Base-by-base conservation (phyloP, 2,888 invertebrate species). In the Norana najaformis region DNA sequence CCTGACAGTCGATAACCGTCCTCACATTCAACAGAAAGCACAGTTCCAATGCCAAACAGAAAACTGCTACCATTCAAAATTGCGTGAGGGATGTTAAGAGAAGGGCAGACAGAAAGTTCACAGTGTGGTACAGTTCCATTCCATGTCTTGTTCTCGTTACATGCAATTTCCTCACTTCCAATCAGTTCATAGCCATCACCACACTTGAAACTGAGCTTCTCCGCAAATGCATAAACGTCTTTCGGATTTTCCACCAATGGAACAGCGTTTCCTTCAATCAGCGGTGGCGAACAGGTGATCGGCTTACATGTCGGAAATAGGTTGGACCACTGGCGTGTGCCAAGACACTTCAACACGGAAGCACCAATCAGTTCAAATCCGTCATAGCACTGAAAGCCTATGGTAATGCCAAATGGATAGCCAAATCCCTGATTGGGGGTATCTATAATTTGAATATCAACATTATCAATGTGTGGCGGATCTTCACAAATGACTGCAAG, bases 261-360 rank as follows among this genome's bases (percentile, higher is more conserved):
- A 37, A 88, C 39, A 3, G 38, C 35, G 14, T 35, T 82, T n/a
- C 82, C 90, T 82, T 88, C 90, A 6, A 89, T 88, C 83, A 82
- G 35, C 14, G 90, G 91, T 11, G 47, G 69, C 1, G 83, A 88
- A 89, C 92, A 92, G 34, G 47, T 83, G 30, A 89, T 83, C 23
- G n/a, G 37, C 37, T 88, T 91, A 91, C 95, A 95, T 11, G 91
- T 91, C 14, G 95, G 94, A 35, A 93, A 91, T 0, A 90, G 91
- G 11, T 92, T 93, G 82, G 94, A 93, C 95, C 95, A 95, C 1
- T 92, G 82, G 0, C 92, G 93, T 88, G 93, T 92, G 5, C 91
- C 91, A 34, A 91, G 89, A 91, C 94, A 94, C 30, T 69, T 89
- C 5, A 91, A 35, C n/a, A 39, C 47, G 30, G 90, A 69, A 8